phyloP scores from a whole-genome alignment of 2,888 invertebrate species.

The Drosophila atroscutellata region DNA sequence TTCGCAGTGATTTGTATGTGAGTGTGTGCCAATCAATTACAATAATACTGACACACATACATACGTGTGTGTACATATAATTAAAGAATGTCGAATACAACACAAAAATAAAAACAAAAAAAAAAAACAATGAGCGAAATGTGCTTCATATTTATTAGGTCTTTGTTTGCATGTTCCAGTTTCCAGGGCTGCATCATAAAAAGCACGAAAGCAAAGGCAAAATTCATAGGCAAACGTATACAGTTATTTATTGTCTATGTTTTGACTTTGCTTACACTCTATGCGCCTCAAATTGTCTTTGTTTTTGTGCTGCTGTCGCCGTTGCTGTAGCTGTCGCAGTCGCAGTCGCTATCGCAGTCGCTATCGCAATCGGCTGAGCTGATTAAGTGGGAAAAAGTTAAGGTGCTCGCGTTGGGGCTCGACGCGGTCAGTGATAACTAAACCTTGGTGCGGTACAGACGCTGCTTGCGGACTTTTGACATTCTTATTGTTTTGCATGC shows the following conservation, averaged over 20 bases:
- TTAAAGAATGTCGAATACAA: constrained; percentile 4
- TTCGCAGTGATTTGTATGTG: constrained; percentile 14
- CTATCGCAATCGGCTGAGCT: constrained; percentile 9
- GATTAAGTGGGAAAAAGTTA: constrained; percentile 56
- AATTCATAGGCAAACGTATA: constrained; percentile 1
- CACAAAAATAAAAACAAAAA: constrained; percentile 12
- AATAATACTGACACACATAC: constrained; percentile 22
- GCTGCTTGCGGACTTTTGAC: constrained; percentile 19
- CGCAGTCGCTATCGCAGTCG: constrained; percentile 6
- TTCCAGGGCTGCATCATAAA: constrained; percentile 48
- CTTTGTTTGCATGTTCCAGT: constrained; percentile 27
- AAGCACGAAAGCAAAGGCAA: constrained; percentile 22
- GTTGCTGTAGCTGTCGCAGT: neutral
- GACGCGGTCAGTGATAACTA: constrained; percentile 66
- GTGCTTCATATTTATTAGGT: neutral
- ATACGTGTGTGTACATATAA: constrained; percentile 2
- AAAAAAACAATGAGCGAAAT: constrained; percentile 7
- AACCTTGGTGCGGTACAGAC: constrained; percentile 43
- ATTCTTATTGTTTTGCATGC: neutral
- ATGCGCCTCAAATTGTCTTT: constrained; percentile 6
- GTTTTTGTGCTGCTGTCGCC: neutral
- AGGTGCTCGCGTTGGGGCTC: constrained; percentile 49
- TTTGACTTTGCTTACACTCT: constrained; percentile 25
- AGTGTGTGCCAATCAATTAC: constrained; percentile 43
- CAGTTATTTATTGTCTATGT: constrained; percentile 37